Evolutionary conservation across 2,113 vertebrate species (phyloP).

Genomic region (Marmota flaviventris): DNA sequence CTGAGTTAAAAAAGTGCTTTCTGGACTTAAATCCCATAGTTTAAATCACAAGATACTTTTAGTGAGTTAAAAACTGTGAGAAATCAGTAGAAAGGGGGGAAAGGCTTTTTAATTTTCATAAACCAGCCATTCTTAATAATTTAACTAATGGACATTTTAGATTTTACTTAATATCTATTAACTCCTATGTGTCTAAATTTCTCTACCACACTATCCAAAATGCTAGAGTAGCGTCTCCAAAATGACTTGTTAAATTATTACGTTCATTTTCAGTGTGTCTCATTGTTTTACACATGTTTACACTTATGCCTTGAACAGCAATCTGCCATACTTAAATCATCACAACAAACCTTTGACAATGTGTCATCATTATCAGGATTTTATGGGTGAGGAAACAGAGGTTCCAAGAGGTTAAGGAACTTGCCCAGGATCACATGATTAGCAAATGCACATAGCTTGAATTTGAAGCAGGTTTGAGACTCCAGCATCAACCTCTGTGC

Average conservation of each 20-base stretch:
- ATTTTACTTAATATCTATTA: neutral
- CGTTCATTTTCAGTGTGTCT: neutral
- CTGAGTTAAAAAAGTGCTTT: neutral
- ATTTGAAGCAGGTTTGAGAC: neutral
- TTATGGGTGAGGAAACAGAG: neutral
- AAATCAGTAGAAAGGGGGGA: neutral
- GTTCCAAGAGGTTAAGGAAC: neutral
- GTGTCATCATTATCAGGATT: neutral
- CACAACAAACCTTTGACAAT: neutral
- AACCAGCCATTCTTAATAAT: neutral
- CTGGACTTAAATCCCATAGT: no score
- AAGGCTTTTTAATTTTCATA: neutral
- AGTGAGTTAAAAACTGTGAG: neutral
- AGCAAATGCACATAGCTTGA: neutral
- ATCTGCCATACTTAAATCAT: neutral
- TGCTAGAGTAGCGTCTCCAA: neutral
- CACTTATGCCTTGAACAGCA: neutral
- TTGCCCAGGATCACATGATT: neutral
- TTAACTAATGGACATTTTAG: conserved; percentile 8
- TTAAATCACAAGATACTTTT: conserved; percentile 24
- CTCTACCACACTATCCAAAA: neutral
- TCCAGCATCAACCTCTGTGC: neutral
- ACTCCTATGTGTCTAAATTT: neutral
- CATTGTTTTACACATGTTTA: neutral
- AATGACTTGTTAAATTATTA: neutral